These are phyloP conservation scores for Octomys mimax DNA, from an alignment of 2,797 vertebrate species.

Conservation along the genomic window DNA sequence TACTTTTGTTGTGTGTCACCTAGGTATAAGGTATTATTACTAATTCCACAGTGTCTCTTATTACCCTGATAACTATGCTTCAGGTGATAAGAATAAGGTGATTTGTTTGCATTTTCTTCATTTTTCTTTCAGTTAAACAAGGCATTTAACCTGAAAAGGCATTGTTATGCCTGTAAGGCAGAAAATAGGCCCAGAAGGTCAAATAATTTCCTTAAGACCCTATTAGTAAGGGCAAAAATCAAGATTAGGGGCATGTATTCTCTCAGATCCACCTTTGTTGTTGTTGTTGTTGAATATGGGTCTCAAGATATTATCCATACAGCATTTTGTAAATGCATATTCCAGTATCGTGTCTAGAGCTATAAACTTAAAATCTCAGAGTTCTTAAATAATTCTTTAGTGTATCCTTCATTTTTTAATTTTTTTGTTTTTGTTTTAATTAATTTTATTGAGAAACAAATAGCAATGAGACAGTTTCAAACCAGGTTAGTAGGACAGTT, in stretches of 20 bases:
- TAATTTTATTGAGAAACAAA: too few relatives aligned
- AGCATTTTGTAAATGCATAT: neutral
- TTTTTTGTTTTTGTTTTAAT: too few relatives aligned
- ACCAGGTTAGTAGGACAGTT: too few relatives aligned
- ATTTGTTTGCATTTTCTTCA: neutral
- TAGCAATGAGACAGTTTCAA: too few relatives aligned
- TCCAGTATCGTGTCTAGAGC: neutral
- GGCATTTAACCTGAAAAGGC: neutral
- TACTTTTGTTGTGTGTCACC: neutral
- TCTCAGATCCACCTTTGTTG: neutral
- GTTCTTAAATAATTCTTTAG: neutral
- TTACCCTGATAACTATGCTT: neutral
- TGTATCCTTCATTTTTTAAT: neutral
- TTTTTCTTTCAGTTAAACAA: constrained; percentile 12
- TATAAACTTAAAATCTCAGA: neutral
- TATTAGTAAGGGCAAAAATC: neutral
- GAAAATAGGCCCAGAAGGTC: neutral
- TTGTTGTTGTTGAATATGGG: neutral
- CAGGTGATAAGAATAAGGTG: neutral
- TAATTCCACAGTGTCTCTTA: constrained; percentile 13
- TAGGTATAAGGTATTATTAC: neutral
- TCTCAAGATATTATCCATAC: neutral
- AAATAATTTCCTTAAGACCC: neutral
- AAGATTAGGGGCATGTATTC: neutral
- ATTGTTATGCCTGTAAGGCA: neutral